Percentiles rank a stretch among this genome's conserved stretches.
Evolutionary conservation across 2,888 invertebrate genomes (phyloP).

Genomic region (Caenorhabditis angaria): DNA sequence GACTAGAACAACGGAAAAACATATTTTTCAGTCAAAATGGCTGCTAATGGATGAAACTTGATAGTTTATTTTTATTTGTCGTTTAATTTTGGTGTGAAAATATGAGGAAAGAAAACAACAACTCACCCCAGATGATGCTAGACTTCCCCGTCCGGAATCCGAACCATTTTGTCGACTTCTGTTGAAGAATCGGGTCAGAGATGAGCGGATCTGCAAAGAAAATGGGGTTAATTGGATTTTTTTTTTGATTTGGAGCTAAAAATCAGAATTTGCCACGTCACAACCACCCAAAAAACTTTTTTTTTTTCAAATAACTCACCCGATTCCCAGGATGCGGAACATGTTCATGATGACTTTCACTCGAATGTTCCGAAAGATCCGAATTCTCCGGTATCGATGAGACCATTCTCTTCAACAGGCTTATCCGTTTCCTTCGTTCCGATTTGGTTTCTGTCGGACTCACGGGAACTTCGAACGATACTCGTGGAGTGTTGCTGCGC

Average conservation of each 20-base stretch:
- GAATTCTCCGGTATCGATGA: slow-evolving; percentile 57
- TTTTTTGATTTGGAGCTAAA: too few relatives aligned
- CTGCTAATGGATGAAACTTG: too few relatives aligned
- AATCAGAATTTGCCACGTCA: too few relatives aligned
- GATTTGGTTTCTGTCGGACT: slow-evolving; percentile 26
- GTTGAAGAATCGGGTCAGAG: slow-evolving; percentile 27
- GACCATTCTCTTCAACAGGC: slow-evolving; percentile 29
- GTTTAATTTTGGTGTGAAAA: too few relatives aligned
- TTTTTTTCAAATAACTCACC: background rate
- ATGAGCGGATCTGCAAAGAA: slow-evolving; percentile 10
- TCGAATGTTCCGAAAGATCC: slow-evolving; percentile 57
- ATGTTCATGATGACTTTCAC: slow-evolving; percentile 58
- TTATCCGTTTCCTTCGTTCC: slow-evolving; percentile 28
- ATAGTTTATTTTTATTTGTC: too few relatives aligned
- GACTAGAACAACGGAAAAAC: too few relatives aligned
- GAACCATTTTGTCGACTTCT: slow-evolving; percentile 22
- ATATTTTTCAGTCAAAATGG: too few relatives aligned
- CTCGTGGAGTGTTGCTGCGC: slow-evolving; percentile 49
- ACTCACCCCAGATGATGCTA: slow-evolving; percentile 45
- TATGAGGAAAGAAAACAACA: too few relatives aligned
- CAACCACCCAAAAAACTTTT: slow-evolving; percentile 3
- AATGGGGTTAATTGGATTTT: background rate
- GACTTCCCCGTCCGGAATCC: slow-evolving; percentile 55
- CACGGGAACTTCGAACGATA: slow-evolving; percentile 50
- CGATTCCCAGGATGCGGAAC: slow-evolving; percentile 24